Evolutionary conservation across 2,113 vertebrate species (phyloP).

Genomic region (Rhynchopsitta pachyrhyncha): DNA sequence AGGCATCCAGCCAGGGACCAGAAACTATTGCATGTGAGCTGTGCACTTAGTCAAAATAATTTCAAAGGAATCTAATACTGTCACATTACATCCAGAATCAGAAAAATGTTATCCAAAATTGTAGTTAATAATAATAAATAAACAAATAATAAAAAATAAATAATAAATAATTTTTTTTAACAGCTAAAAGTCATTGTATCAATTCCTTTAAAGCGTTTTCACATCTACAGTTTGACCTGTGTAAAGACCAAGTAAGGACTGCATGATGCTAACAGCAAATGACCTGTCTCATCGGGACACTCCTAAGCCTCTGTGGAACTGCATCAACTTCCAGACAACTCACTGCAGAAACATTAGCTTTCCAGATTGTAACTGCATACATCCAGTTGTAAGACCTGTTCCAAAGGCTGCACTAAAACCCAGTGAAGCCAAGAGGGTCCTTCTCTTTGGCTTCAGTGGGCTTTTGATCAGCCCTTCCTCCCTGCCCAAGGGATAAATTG

Average conservation of each 20-base stretch:
- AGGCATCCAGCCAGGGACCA: neutral
- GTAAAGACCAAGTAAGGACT: neutral
- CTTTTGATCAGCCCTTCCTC: neutral
- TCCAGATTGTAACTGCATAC: neutral
- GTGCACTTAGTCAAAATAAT: neutral
- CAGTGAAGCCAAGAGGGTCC: neutral
- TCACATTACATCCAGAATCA: neutral
- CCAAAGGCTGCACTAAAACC: neutral
- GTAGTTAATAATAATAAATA: neutral
- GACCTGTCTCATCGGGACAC: neutral
- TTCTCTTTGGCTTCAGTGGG: neutral
- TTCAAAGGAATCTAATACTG: neutral
- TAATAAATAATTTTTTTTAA: neutral
- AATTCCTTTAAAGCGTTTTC: neutral
- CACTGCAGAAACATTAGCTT: neutral
- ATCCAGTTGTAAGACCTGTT: neutral
- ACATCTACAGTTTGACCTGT: neutral
- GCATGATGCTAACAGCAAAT: neutral
- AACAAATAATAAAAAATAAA: too few species aligned
- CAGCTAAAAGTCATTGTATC: neutral
- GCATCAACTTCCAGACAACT: neutral
- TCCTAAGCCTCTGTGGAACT: neutral
- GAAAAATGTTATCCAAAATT: neutral
- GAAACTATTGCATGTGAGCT: neutral
- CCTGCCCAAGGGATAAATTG: neutral